Base-by-base conservation (phyloP, 2,797 vertebrate genomes). In the Intellagama lesueurii region DNA sequence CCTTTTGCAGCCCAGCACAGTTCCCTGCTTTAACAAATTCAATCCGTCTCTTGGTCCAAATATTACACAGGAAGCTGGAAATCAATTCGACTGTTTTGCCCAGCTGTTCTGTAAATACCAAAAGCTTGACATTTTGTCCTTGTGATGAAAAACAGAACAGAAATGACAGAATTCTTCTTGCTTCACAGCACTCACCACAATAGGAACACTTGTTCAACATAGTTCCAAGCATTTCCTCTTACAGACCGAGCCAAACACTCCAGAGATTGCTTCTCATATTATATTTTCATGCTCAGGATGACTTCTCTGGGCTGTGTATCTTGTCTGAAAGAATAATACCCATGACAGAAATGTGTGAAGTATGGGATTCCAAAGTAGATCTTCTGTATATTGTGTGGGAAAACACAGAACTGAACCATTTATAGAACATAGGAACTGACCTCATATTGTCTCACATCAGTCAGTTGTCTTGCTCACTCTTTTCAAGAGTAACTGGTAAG, bases 11-110 rank as follows among this genome's bases (percentile, higher is more conserved):
- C 44, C 35, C 69, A 89, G 91, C 93, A 64, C 26, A 91, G 75
- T 60, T 92, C 91, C 40, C 60, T 70, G 44, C 93, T 95, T 85
- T 94, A 89, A 95, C 77, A 94, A 90, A 94, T 93, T 1, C 16
- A 93, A 85, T 73, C 26, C 3, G 0, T 69, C 77, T 91, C 47
- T 93, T 95, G 78, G 81, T 93, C 87, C 81, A 78, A 93, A 87
- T 73, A 64, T 69, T 91, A 89, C 93, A 95, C 89, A 92, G 87
- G 90, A 88, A 79, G 82, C 40, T 81, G 86, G 91, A 94, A 96
- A 95, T 64, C 80, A 92, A 81, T 94, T 91, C 88, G 68, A 64
- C 85, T 87, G 40, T 86, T 93, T 94, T 81, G 66, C 69, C 30
- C 88, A 89, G 26, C 86, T 88, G 87, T 73, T 92, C 68, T 91